Evolutionary conservation across 2,113 vertebrate genomes (phyloP), one percentile per base, ranked within the genome.

Genomic region (Tyrannus savana): DNA sequence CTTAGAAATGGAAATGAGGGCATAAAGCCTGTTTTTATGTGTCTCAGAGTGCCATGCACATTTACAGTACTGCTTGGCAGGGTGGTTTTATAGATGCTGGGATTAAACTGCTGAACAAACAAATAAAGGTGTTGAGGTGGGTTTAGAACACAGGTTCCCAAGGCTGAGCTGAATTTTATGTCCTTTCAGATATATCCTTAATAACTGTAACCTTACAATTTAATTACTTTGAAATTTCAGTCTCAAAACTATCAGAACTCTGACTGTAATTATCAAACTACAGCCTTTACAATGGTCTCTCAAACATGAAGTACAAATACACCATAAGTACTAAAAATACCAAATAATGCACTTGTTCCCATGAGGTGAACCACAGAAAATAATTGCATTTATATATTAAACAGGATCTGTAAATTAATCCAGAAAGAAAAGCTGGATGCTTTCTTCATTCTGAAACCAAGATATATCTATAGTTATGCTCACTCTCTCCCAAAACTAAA

Each of bases 81-180:
- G 37, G 35, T 56, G 49, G 22, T 93, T 93, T 95, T 84, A 37
- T 84, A 82, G 77, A 53, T 63, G 77, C 88, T 75, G 86, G 24
- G 68, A 89, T 91, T 93, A 87, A 95, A 94, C 66, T 91, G 74
- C 91, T 95, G 77, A 92, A 87, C 87, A 87, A 91, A 84, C 75
- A 94, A 89, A 83, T 56, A n/a, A 56, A 59, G 66, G n/a, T 75
- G 62, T 84, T 82, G 69, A 80, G 33, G 16, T 80, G 76, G 14
- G 22, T 83, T 79, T 92, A 88, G 75, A 90, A 53, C 35, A 74
- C 4, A 47, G 33, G 52, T 71, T 94, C 28, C 47, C 82, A 78
- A 59, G 68, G 24, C 60, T 41, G 9, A 93, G 68, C 27, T 80
- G 42, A 91, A 46, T 73, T 89, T 96, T 55, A 46, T 86, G 60